These are phyloP conservation scores for Holotrichia oblita DNA, from an alignment of 1,140 invertebrate species.

Conservation along the genomic window DNA sequence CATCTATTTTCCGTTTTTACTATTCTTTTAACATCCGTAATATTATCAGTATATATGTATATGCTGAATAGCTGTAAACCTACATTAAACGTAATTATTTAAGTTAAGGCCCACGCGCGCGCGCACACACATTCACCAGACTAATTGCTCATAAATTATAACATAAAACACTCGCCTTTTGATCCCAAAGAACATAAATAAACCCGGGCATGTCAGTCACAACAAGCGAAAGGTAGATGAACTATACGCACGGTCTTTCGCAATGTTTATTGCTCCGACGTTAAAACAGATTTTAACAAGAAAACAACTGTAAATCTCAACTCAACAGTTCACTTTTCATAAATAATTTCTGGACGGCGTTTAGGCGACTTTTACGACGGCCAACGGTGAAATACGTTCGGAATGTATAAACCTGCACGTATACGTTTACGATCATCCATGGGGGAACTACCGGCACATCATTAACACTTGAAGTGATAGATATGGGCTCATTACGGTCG, in stretches of 20 bases:
- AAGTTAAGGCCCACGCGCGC: constrained; percentile 43
- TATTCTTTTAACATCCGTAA: constrained; percentile 32
- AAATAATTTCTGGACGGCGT: constrained; percentile 43
- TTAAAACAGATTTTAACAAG: constrained; percentile 50
- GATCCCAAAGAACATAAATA: constrained; percentile 56
- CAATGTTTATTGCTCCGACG: constrained; percentile 51
- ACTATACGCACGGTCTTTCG: constrained; percentile 47
- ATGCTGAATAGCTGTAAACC: constrained; percentile 44
- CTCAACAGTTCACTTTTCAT: constrained; percentile 44
- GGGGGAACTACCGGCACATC: constrained; percentile 9
- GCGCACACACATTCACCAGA: constrained; percentile 45
- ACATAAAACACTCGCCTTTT: constrained; percentile 57
- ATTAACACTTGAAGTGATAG: constrained; percentile 7
- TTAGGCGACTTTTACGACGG: constrained; percentile 23
- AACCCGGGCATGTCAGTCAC: constrained; percentile 54
- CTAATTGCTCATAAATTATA: constrained; percentile 54
- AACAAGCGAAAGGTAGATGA: constrained; percentile 55
- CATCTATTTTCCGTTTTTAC: constrained; percentile 21
- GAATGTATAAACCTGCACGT: background rate
- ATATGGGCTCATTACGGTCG: background rate
- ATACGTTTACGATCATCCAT: constrained; percentile 16
- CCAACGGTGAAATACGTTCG: background rate
- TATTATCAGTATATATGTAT: constrained; percentile 5
- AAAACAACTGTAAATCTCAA: constrained; percentile 52
- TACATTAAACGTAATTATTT: constrained; percentile 56